A percentile compares a stretch with the other conserved stretches of the same genome.
These are phyloP conservation scores for Acholoe squamosa DNA, from an alignment of 2,888 invertebrate species.

Conservation along the genomic window DNA sequence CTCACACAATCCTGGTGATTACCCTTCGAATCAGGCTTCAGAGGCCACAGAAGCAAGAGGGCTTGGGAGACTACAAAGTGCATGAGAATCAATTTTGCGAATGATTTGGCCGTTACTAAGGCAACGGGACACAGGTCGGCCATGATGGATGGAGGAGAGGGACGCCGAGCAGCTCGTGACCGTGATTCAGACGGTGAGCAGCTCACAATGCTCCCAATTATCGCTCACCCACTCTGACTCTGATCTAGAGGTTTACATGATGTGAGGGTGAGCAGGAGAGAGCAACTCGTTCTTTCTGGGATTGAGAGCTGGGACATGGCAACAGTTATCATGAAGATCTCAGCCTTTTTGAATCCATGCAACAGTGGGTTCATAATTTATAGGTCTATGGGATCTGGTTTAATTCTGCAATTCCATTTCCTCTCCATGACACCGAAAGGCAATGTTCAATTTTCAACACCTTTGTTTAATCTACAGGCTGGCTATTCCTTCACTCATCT, in stretches of 20 bases:
- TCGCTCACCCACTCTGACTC: slow-evolving; percentile 21
- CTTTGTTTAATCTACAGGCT: too few relatives aligned
- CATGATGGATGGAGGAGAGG: slow-evolving; percentile 32
- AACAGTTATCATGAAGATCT: too few relatives aligned
- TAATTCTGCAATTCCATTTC: too few relatives aligned
- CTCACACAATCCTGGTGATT: neutral
- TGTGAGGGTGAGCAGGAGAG: neutral
- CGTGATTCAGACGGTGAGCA: neutral
- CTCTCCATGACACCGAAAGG: too few relatives aligned
- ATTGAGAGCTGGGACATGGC: too few relatives aligned
- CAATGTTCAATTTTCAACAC: too few relatives aligned
- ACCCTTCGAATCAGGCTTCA: neutral
- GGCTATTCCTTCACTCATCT: too few relatives aligned
- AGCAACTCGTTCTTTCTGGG: too few relatives aligned
- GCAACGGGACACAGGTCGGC: slow-evolving; percentile 9
- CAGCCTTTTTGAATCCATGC: too few relatives aligned
- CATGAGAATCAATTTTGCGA: slow-evolving; percentile 5
- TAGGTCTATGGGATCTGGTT: too few relatives aligned
- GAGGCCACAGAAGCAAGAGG: slow-evolving; percentile 20
- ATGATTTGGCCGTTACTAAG: slow-evolving; percentile 27
- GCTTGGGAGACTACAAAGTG: neutral
- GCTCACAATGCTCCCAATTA: slow-evolving; percentile 28
- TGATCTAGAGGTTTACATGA: neutral
- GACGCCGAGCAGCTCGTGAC: slow-evolving; percentile 5
- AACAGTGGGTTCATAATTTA: too few relatives aligned